Percentiles rank a stretch among this genome's conserved stretches.
These are phyloP conservation scores for Apogon talboti DNA, from an alignment of 2,797 vertebrate genomes.

Conservation along the genomic window DNA sequence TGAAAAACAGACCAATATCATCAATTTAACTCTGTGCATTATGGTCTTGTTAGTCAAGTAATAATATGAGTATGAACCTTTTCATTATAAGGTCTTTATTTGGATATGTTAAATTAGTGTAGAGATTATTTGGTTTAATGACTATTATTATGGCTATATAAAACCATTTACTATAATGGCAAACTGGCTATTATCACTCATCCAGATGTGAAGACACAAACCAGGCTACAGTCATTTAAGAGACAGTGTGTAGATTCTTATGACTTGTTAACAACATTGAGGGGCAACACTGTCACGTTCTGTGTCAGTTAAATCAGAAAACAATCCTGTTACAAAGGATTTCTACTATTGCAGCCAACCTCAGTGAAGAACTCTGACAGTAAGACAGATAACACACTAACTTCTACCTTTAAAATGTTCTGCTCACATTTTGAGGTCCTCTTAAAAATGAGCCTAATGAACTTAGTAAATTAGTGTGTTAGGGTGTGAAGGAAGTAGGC, in stretches of 20 bases:
- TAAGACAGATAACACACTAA: too few species aligned
- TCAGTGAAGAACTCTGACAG: constrained; percentile 22
- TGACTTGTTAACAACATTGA: constrained; percentile 11
- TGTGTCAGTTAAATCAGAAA: constrained; percentile 26
- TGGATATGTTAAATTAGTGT: constrained; percentile 8
- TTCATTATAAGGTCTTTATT: constrained; percentile 1
- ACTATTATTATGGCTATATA: not conserved
- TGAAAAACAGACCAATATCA: constrained; percentile 6
- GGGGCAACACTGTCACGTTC: constrained; percentile 9
- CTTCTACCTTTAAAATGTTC: too few species aligned
- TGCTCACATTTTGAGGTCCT: too few species aligned
- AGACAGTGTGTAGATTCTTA: constrained; percentile 3
- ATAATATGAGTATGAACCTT: constrained; percentile 13
- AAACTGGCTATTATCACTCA: not conserved
- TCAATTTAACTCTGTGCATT: not conserved
- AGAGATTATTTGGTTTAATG: constrained; percentile 32
- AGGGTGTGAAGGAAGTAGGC: constrained; percentile 13
- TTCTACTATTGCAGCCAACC: constrained; percentile 5
- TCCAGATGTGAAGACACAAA: not conserved
- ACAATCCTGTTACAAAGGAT: constrained; percentile 36
- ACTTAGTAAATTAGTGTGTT: constrained; percentile 8
- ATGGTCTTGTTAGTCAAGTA: constrained; percentile 9
- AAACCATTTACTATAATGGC: not conserved
- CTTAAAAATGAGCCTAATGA: not conserved
- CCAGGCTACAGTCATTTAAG: not conserved